Base-by-base conservation (phyloP, 1,140 invertebrate species). In the Chironomus tepperi region DNA sequence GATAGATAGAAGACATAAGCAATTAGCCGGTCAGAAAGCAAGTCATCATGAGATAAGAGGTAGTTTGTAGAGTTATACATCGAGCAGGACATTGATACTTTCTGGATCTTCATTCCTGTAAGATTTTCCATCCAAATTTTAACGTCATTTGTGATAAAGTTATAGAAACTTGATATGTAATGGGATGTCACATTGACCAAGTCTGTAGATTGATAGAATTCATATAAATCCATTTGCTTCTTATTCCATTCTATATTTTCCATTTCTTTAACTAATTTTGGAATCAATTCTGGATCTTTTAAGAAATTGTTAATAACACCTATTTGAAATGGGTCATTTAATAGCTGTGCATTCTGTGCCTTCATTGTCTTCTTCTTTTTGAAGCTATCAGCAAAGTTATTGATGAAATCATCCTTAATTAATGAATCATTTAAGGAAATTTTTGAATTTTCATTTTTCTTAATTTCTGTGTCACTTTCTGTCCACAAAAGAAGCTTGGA, bases 1-100 rank as follows among this genome's bases (percentile, higher is more conserved):
- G 85, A 85, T 64, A 88, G 79, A 78, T 92, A 92, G 10, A 90
- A 84, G 74, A 92, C 87, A 78, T 90, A 92, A 72, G 91, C 91
- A 6, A 92, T 88, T 77, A 86, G 85, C 21, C 91, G 83, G 79
- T 91, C 89, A 18, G 84, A 85, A n/a, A 89, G 81, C 76, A 89
- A 84, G 79, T 92, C 91, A 77, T 92, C 90, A 78, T 92, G 91
- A 73, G 90, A 88, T 34, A 92, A 82, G 70, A 92, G 81, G 80
- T 89, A 89, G 81, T 92, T 90, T 0, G 88, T 89, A 43, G 90
- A 87, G 3, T 83, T 87, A 77, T 92, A 92, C 77, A 87, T 84
- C 67, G 89, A 89, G 78, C 89, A 90, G 0, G 90, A 89, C 74
- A 90, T 89, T 0, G 90, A 91, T 43, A 91, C 84, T 73, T 87